Evolutionary conservation across 2,113 vertebrate species (phyloP).

Genomic region (Gobius niger): DNA sequence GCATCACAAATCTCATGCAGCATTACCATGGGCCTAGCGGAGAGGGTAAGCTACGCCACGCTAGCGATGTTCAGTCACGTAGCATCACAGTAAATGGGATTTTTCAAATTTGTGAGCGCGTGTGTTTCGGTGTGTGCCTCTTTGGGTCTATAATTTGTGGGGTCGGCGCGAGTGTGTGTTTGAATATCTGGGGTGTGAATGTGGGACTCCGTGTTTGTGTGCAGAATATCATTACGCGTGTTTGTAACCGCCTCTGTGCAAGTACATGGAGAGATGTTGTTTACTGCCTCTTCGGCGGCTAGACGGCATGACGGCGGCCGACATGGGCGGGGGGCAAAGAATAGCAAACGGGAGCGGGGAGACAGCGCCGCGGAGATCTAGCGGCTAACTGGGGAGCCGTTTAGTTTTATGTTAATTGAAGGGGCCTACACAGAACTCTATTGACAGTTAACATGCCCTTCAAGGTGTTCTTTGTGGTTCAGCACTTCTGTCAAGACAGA

Average conservation of each 20-base stretch:
- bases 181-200: slow-evolving; percentile 50
- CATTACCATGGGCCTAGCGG: slow-evolving; percentile 68
- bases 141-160: slow-evolving; percentile 66
- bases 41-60: slow-evolving; percentile 62
- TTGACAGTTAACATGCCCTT: slow-evolving; percentile 85
- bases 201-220: slow-evolving; percentile 22
- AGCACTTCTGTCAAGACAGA: slow-evolving; percentile 96
- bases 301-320: slow-evolving; percentile 61
- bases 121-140: slow-evolving; percentile 35
- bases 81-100: slow-evolving; percentile 74
- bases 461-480: slow-evolving; percentile 92
- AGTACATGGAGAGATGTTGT: slow-evolving; percentile 68
- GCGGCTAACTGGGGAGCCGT: slow-evolving; percentile 69
- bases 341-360: slow-evolving; percentile 45
- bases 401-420: slow-evolving; percentile 83
- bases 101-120: slow-evolving; percentile 62
- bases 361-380: slow-evolving; percentile 60
- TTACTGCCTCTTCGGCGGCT: slow-evolving; percentile 59
- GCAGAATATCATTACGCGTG: slow-evolving; percentile 64
- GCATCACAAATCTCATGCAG: slow-evolving; percentile 75
- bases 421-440: slow-evolving; percentile 78
- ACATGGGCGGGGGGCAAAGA: slow-evolving; percentile 16
- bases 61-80: slow-evolving; percentile 75
- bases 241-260: slow-evolving; percentile 57
- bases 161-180: slow-evolving; percentile 45